Percentiles rank a stretch among this genome's conserved stretches.
phyloP scores from a whole-genome alignment of 2,113 vertebrate genomes.

The Zosterops borbonicus region DNA sequence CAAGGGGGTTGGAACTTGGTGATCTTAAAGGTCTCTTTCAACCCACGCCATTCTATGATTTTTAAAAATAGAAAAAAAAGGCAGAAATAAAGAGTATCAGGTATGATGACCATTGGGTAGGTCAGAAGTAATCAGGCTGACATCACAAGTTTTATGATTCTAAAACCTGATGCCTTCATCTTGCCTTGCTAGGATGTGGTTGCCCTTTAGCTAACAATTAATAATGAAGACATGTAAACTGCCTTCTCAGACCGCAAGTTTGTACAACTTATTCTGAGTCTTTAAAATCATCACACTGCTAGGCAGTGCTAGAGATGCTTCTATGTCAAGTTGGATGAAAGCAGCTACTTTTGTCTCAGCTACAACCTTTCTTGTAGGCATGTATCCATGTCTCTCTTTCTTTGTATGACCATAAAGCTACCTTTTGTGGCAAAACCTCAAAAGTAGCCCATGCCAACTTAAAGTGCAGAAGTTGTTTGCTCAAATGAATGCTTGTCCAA shows the following conservation, averaged over 20 bases:
- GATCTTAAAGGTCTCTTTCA: not conserved
- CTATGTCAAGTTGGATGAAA: not conserved
- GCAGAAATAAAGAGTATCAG: not conserved
- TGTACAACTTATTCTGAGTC: not conserved
- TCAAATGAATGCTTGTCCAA: not conserved
- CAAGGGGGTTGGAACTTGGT: not conserved
- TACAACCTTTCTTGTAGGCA: not conserved
- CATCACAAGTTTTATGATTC: not conserved
- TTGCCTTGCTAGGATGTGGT: not conserved
- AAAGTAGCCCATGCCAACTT: not conserved
- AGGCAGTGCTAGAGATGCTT: not conserved
- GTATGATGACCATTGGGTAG: not conserved
- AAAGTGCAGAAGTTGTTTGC: not conserved
- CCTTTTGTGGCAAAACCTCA: not conserved
- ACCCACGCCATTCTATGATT: not conserved
- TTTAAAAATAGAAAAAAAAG: not conserved
- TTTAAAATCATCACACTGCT: not conserved
- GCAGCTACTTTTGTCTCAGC: not conserved
- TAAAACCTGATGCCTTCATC: not conserved
- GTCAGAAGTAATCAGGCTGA: not conserved
- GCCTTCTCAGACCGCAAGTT: not conserved
- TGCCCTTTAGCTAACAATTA: not conserved
- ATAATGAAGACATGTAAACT: not conserved
- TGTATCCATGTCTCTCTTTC: not conserved
- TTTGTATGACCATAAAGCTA: not conserved